Evolutionary conservation across 2,888 invertebrate genomes (phyloP).

Genomic region (Ornithoptera alexandrae): DNA sequence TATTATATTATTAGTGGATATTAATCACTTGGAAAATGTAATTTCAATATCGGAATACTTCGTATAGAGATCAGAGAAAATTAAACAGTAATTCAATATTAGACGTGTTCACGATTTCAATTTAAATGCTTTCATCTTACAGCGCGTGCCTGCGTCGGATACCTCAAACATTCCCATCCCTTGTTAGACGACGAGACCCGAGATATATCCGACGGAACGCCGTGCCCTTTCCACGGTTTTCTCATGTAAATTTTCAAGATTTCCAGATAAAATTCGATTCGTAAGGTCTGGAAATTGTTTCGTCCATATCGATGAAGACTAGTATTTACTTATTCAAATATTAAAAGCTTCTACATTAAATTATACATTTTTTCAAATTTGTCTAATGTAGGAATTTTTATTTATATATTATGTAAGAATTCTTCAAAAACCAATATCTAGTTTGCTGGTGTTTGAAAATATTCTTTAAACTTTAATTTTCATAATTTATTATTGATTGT

Average conservation of each 20-base stretch:
- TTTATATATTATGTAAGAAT: too few species aligned
- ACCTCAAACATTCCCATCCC: slow-evolving; percentile 67
- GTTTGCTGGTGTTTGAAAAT: too few species aligned
- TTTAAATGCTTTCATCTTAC: slow-evolving; percentile 65
- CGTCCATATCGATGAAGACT: slow-evolving; percentile 17
- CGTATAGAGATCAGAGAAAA: slow-evolving; percentile 29
- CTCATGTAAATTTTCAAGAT: slow-evolving; percentile 73
- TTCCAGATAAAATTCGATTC: slow-evolving; percentile 64
- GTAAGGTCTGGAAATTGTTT: slow-evolving; percentile 48
- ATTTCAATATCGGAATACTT: slow-evolving; percentile 29
- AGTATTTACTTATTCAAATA: too few species aligned
- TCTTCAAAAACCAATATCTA: too few species aligned
- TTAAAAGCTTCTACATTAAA: too few species aligned
- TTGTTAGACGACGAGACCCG: slow-evolving; percentile 58
- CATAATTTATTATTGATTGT: too few species aligned
- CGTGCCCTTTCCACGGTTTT: slow-evolving; percentile 57
- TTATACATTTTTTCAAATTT: too few species aligned
- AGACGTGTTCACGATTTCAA: slow-evolving; percentile 61
- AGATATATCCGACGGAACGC: slow-evolving; percentile 47
- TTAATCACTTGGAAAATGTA: neutral
- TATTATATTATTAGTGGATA: too few species aligned
- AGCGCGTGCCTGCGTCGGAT: slow-evolving; percentile 59
- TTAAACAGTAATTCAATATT: slow-evolving; percentile 54
- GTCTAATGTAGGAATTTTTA: too few species aligned
- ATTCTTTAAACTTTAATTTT: too few species aligned